Conservation (phyloP, 1,140 invertebrate species). For the Fopius arisanus region DNA sequence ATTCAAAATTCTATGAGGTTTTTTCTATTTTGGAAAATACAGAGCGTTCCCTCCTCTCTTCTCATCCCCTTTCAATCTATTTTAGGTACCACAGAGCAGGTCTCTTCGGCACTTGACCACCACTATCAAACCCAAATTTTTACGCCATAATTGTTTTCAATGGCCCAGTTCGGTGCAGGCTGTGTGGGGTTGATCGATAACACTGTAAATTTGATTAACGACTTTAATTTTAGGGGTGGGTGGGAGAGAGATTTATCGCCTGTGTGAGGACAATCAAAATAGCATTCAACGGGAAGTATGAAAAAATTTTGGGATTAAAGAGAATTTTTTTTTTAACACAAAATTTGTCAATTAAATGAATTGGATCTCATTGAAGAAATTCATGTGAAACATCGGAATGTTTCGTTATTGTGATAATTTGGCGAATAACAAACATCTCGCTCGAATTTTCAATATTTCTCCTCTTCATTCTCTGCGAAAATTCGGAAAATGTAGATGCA, state of each 20-base stretch:
- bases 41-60: not conserved
- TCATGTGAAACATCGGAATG: too few species aligned
- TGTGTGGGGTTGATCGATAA: not conserved
- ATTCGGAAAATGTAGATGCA: not conserved
- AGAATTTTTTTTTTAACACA: not conserved
- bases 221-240: not conserved
- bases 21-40: conserved; percentile 10
- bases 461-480: too few species aligned
- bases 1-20: not conserved
- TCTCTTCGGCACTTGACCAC: not conserved
- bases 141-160: not conserved
- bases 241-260: not conserved
- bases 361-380: too few species aligned
- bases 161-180: not conserved
- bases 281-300: not conserved
- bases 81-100: not conserved
- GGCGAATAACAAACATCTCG: too few species aligned
- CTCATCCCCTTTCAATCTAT: not conserved
- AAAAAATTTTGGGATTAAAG: not conserved
- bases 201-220: conserved; percentile 7
- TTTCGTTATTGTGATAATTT: too few species aligned
- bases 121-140: not conserved
- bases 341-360: not conserved
- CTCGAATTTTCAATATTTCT: too few species aligned
- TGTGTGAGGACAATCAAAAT: not conserved